phyloP scores from a whole-genome alignment of 2,113 vertebrate species.

The Nesogale talazaci region DNA sequence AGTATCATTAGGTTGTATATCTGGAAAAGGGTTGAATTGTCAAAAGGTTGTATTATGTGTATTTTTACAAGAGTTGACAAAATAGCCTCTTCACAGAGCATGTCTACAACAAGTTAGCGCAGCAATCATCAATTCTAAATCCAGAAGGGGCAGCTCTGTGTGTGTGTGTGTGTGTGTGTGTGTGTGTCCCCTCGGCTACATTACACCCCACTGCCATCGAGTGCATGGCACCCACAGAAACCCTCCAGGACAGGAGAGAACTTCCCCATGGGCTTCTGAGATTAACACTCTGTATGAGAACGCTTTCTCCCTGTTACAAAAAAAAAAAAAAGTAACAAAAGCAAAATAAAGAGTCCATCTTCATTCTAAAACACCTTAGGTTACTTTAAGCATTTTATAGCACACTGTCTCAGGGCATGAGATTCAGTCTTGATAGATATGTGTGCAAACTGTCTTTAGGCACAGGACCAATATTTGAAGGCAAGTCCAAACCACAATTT shows the following conservation, averaged over 20 bases:
- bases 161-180: not conserved
- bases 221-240: too few relatives aligned
- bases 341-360: constrained; percentile 9
- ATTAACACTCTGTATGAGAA: too few relatives aligned
- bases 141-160: not conserved
- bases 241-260: too few relatives aligned
- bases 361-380: constrained; percentile 10
- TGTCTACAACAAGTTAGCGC: not conserved
- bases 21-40: not conserved
- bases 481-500: not conserved
- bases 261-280: too few relatives aligned
- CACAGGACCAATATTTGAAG: constrained; percentile 61
- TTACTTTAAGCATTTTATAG: constrained; percentile 41
- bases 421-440: constrained; percentile 25
- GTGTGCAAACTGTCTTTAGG: not conserved
- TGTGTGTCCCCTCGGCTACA: not conserved
- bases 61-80: not conserved
- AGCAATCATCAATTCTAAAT: not conserved
- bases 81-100: not conserved
- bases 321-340: constrained; percentile 34
- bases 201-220: not conserved
- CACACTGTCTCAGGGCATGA: not conserved
- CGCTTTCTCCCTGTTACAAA: too few relatives aligned
- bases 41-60: not conserved
- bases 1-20: not conserved